These are phyloP conservation scores for Periophthalmodon schlosseri DNA, from an alignment of 2,113 vertebrate genomes.

Conservation along the genomic window DNA sequence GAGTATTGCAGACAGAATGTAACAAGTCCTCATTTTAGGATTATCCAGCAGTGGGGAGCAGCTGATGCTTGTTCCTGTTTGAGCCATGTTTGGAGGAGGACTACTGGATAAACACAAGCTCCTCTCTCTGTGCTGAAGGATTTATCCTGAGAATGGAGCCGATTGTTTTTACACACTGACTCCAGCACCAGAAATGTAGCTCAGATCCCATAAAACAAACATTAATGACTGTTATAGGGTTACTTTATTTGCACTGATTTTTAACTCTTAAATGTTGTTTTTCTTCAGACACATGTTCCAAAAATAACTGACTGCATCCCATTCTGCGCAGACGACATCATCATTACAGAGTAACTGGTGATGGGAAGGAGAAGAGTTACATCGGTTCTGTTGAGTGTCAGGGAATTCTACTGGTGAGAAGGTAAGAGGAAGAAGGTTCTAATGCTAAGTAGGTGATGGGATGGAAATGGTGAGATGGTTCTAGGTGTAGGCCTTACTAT, in stretches of 20 bases:
- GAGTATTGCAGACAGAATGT: neutral
- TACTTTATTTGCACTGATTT: neutral
- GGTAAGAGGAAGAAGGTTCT: neutral
- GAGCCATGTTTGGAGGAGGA: slow-evolving; percentile 50
- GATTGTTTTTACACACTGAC: slow-evolving; percentile 49
- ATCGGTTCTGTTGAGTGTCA: neutral
- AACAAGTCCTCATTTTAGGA: neutral
- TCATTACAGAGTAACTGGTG: neutral
- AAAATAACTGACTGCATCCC: neutral
- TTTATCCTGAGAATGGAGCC: slow-evolving; percentile 60
- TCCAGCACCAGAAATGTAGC: slow-evolving; percentile 27
- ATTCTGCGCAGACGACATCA: neutral
- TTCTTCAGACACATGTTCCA: neutral
- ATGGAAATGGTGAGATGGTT: neutral
- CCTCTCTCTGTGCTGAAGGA: slow-evolving; percentile 49
- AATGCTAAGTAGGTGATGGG: neutral
- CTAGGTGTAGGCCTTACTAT: neutral
- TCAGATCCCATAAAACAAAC: neutral
- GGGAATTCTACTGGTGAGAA: neutral
- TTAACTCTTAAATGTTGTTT: neutral
- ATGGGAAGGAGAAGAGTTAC: neutral
- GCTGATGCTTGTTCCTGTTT: slow-evolving; percentile 46
- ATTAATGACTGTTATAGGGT: neutral
- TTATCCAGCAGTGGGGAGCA: slow-evolving; percentile 59
- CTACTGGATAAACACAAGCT: slow-evolving; percentile 62